Base-by-base conservation (phyloP, 1,140 invertebrate species). In the Hylaeus anthracinus region DNA sequence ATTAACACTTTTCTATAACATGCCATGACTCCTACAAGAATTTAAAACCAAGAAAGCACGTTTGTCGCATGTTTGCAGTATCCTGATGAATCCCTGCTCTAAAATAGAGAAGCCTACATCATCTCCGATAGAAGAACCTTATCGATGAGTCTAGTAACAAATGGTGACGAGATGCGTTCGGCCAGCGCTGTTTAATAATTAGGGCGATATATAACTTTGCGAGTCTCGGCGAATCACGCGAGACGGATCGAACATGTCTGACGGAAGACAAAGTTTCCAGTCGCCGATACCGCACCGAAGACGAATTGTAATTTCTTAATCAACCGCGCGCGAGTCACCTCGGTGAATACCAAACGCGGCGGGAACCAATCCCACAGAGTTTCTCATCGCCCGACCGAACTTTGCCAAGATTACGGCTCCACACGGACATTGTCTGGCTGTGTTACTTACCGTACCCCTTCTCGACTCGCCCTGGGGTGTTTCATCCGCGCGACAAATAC, bases 361-460 rank as follows among this genome's bases (percentile, higher is more conserved):
- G 60, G 41, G 85, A 86, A 79, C 56, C 74, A 86, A 82, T 85
- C 63, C 74, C 4, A 5, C 66, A 67, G 60, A 86, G 75, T 85
- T 86, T 79, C 79, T 64, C 84, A 64, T 85, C 72, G 58, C 70
- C 65, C 61, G 73, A 14, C 74, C 65, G 63, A 86, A 86, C 85
- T 86, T 85, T 67, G 79, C 65, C 71, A 85, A 86, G 83, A 86
- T 86, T 86, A 85, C 74, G 74, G 76, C 60, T 69, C 51, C 79
- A 69, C 67, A 69, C 72, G 79, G 72, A 79, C 82, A 81, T 74
- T 56, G 14, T 56, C 55, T 15, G 55, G 15, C 14, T 56, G 55
- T 56, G 55, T 64, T 71, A 72, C 53, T 5, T 48, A 8, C 5
- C 45, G 45, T 43, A 39, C 61, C n/a, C 15, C 14, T 26, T n/a